These are phyloP conservation scores for Scaptomyza reducta DNA, from an alignment of 2,888 invertebrate species.

Conservation along the genomic window DNA sequence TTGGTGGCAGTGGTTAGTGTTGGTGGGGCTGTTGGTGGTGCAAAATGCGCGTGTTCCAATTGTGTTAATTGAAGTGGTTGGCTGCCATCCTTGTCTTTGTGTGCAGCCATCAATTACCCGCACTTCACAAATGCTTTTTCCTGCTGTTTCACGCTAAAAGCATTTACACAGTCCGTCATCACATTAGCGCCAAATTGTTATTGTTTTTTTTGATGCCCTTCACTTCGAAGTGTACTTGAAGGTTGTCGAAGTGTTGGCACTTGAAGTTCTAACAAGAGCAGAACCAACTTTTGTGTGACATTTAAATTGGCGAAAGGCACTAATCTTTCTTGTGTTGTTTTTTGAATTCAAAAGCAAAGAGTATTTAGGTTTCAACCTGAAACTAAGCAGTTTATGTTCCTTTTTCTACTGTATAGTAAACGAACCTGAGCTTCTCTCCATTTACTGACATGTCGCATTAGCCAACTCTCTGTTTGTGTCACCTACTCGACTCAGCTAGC, in stretches of 20 bases:
- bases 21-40: slow-evolving; percentile 23
- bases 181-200: slow-evolving; percentile 62
- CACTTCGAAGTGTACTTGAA: slow-evolving; percentile 10
- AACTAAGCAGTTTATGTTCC: background rate
- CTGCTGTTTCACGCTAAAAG: slow-evolving; percentile 55
- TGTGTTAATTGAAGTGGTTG: slow-evolving; percentile 74
- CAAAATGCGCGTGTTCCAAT: slow-evolving; percentile 46
- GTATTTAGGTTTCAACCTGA: slow-evolving; percentile 7
- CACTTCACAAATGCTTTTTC: slow-evolving; percentile 59
- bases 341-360: background rate
- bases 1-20: slow-evolving; percentile 4
- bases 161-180: slow-evolving; percentile 64
- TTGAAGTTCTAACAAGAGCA: slow-evolving; percentile 4
- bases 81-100: slow-evolving; percentile 37
- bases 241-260: slow-evolving; percentile 12
- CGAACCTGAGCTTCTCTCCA: background rate
- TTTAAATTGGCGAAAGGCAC: background rate
- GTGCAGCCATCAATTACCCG: slow-evolving; percentile 71
- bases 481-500: slow-evolving; percentile 26
- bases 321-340: background rate
- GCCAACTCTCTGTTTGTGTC: slow-evolving; percentile 28
- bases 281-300: background rate
- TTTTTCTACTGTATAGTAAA: background rate
- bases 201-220: slow-evolving; percentile 38
- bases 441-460: slow-evolving; percentile 19